A percentile compares a stretch with the other conserved stretches of the same genome.
These are phyloP conservation scores for Bombylius major DNA, from an alignment of 2,888 invertebrate genomes.

Conservation along the genomic window DNA sequence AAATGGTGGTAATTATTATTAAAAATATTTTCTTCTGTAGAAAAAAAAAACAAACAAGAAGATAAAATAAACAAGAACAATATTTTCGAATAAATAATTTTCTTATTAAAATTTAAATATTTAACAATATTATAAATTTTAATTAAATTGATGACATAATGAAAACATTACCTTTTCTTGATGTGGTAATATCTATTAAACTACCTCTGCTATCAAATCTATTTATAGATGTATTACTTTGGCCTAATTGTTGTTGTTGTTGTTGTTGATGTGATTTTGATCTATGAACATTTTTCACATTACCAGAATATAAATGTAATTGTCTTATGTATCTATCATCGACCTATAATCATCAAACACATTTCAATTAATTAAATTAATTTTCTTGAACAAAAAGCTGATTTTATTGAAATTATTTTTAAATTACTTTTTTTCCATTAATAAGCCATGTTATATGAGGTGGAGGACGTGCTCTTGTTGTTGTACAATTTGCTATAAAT, in stretches of 20 bases:
- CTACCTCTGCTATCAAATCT: neutral
- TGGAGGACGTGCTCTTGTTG: constrained; percentile 52
- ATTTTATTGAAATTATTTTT: too few relatives aligned
- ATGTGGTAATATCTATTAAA: neutral
- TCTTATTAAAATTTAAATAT: too few relatives aligned
- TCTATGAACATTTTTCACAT: constrained; percentile 30
- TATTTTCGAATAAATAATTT: too few relatives aligned
- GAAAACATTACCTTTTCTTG: neutral
- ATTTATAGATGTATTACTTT: neutral
- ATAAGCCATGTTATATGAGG: constrained; percentile 61
- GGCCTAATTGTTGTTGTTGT: constrained; percentile 18
- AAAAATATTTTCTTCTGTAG: constrained; percentile 3
- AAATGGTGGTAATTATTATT: constrained; percentile 13
- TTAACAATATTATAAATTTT: too few relatives aligned
- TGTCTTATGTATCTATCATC: constrained; percentile 35
- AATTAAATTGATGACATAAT: too few relatives aligned
- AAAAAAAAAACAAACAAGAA: neutral
- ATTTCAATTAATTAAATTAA: too few relatives aligned
- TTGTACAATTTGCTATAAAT: constrained; percentile 56
- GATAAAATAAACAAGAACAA: neutral
- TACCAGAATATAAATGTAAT: constrained; percentile 31
- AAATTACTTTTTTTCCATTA: constrained; percentile 51
- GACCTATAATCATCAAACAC: constrained; percentile 22
- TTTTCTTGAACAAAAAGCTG: too few relatives aligned
- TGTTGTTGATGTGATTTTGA: constrained; percentile 26